Evolutionary conservation across 2,113 vertebrate genomes (phyloP).

Genomic region (Xenus cinereus): DNA sequence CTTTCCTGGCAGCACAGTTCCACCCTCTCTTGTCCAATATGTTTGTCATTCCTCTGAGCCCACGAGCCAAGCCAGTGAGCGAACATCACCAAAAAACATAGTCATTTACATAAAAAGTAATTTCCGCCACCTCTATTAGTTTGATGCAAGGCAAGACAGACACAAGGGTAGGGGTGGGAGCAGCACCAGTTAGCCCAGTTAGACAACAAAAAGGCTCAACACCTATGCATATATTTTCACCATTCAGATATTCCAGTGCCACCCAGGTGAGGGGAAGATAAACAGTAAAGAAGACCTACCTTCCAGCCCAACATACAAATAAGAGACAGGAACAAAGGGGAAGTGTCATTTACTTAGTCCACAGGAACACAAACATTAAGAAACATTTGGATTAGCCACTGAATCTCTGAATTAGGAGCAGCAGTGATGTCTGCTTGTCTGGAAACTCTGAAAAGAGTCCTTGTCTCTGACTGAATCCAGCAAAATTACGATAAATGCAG

Average conservation of each 20-base stretch:
- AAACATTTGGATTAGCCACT: conserved; percentile 46
- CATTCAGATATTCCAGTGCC: background rate
- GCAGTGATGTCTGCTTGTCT: conserved; percentile 47
- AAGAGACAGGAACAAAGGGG: conserved; percentile 29
- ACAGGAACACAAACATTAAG: conserved; percentile 51
- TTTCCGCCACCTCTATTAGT: background rate
- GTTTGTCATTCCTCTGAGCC: background rate
- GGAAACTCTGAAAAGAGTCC: conserved; percentile 48
- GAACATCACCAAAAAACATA: background rate
- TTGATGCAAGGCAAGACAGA: background rate
- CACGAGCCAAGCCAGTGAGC: background rate
- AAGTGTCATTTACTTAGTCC: conserved; percentile 47
- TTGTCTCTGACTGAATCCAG: conserved; percentile 30
- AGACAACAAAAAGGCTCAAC: background rate
- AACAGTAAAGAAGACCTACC: background rate
- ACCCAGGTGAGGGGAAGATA: conserved; percentile 11
- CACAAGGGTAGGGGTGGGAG: background rate
- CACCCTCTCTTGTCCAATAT: background rate
- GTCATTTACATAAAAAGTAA: background rate
- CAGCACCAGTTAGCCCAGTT: background rate
- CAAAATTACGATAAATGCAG: conserved; percentile 6
- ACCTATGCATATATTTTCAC: background rate
- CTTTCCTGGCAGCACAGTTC: background rate
- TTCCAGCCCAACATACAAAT: background rate
- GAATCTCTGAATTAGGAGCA: conserved; percentile 34